These are phyloP conservation scores for Hyperoplus immaculatus DNA, from an alignment of 2,797 vertebrate species.

Conservation along the genomic window DNA sequence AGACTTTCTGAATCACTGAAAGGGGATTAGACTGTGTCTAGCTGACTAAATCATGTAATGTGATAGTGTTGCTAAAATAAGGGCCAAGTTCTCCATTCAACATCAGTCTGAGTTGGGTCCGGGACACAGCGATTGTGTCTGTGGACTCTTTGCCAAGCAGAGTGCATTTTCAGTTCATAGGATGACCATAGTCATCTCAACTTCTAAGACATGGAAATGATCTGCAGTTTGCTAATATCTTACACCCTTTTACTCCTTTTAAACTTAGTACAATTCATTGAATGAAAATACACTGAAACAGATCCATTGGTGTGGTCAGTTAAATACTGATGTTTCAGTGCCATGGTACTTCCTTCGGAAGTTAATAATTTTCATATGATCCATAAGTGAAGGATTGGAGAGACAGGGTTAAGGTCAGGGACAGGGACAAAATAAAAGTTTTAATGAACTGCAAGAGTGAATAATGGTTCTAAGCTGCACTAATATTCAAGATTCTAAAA, in stretches of 20 bases:
- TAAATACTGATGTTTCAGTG: neutral
- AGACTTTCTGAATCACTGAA: slow-evolving; percentile 39
- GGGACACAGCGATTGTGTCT: slow-evolving; percentile 24
- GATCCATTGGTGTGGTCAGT: neutral
- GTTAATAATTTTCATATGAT: neutral
- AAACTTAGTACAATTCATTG: neutral
- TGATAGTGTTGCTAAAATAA: slow-evolving; percentile 59
- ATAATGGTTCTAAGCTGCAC: slow-evolving; percentile 26
- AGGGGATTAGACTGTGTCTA: slow-evolving; percentile 58
- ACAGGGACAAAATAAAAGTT: slow-evolving; percentile 31
- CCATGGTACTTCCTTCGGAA: neutral
- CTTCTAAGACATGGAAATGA: neutral
- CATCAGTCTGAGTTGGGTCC: slow-evolving; percentile 40
- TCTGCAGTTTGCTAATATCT: neutral
- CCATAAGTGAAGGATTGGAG: neutral
- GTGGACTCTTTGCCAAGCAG: neutral
- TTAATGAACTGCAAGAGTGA: slow-evolving; percentile 12
- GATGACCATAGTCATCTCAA: neutral
- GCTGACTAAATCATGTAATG: slow-evolving; percentile 67
- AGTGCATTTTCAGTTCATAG: neutral
- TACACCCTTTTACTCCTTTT: neutral
- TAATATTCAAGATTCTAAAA: slow-evolving; percentile 1
- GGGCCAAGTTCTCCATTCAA: slow-evolving; percentile 24
- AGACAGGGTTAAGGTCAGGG: no score
- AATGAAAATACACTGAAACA: neutral